Percentiles rank a stretch among this genome's conserved stretches.
Evolutionary conservation across 2,888 invertebrate species (phyloP).

Genomic region (Philopedon plagiatum): DNA sequence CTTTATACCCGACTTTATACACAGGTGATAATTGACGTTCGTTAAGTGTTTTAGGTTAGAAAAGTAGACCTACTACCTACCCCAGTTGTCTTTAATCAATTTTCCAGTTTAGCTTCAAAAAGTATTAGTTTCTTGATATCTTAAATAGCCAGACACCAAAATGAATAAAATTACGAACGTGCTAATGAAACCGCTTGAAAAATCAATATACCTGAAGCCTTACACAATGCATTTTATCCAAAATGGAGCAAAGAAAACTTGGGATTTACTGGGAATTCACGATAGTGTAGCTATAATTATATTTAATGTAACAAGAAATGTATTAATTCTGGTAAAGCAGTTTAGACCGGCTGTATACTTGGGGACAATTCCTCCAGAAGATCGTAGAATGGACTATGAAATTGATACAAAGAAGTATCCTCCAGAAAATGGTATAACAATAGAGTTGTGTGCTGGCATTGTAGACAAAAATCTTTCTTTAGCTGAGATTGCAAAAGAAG

Average conservation of each 20-base stretch:
- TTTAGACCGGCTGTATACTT: constrained; percentile 92
- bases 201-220: constrained; percentile 79
- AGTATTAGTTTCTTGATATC: too few species aligned
- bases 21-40: neutral
- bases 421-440: constrained; percentile 81
- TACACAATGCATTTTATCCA: constrained; percentile 81
- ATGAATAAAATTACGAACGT: constrained; percentile 68
- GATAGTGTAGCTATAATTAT: constrained; percentile 90
- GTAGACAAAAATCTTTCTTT: constrained; percentile 85
- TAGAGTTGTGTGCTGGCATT: constrained; percentile 96
- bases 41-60: neutral
- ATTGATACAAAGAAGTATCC: constrained; percentile 80
- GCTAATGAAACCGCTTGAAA: constrained; percentile 64
- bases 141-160: constrained; percentile 37
- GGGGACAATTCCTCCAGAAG: constrained; percentile 74
- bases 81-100: neutral
- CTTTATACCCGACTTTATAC: neutral
- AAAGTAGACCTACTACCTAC: too few species aligned
- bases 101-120: neutral
- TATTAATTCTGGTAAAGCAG: constrained; percentile 90
- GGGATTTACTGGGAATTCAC: constrained; percentile 82
- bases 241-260: too few species aligned
- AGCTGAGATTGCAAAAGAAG: constrained; percentile 87
- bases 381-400: constrained; percentile 65
- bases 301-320: constrained; percentile 83